Evolutionary conservation across 2,113 vertebrate genomes (phyloP), one percentile per base, ranked within the genome.

Genomic region (Harpagus bidentatus): DNA sequence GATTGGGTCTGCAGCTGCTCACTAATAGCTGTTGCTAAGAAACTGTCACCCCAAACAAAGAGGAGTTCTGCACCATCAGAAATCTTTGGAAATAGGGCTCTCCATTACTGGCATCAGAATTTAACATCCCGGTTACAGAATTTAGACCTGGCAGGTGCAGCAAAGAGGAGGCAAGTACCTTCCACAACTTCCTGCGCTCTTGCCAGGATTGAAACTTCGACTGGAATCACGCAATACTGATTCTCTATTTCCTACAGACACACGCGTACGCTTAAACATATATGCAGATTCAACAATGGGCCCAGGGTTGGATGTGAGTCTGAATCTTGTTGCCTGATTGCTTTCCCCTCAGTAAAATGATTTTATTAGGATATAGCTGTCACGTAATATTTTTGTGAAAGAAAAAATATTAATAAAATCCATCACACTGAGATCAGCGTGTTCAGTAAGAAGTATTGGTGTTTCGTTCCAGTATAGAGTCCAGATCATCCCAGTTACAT

Each of bases 11-110:
- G 94, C 67, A 95, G 94, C 79, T 94, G 82, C 94, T 95, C 94
- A 87, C 97, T 97, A 98, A 97, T 96, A 97, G 93, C 82, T 95
- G 96, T 97, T 98, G 96, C 96, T 97, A 98, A 97, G 97, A 96
- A 94, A 97, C 97, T 96, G 96, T 97, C 96, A 97, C 88, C 86
- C 84, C 92, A 96, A 98, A 98, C 93, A 96, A 91, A 97, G 90
- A 85, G 92, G 94, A 97, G 91, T 88, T 95, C 95, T 86, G 62
- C 50, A 95, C 85, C 71, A 95, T 88, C 79, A 96, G 95, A 97
- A 98, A 96, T 97, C 97, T 97, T 96, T 96, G 96, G 95, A 98
- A 97, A 89, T 90, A 92, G 85, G 73, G 65, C 77, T 93, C 58
- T 97, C 89, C 74, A 80, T 93, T 96, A 93, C 96, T 79, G 90